A percentile compares a stretch with the other conserved stretches of the same genome.
Conservation (phyloP, 1,140 invertebrate genomes). For the Papilio machaon region DNA sequence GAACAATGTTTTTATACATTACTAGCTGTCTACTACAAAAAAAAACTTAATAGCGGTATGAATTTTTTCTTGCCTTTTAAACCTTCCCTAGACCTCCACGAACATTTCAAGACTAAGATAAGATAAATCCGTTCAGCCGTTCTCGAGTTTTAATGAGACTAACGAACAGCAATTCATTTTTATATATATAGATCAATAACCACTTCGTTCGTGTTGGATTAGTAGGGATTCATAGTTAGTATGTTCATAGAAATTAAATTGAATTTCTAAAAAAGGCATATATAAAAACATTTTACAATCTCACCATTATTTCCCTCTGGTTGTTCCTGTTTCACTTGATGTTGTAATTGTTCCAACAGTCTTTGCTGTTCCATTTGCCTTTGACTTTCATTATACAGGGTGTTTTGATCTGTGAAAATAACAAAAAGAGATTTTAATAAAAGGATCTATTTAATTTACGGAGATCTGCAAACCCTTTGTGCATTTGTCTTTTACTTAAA, state of each 20-base stretch:
- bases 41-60: too few species aligned
- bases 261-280: neutral
- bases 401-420: constrained; percentile 48
- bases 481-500: neutral
- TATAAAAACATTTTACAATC: neutral
- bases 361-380: constrained; percentile 54
- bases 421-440: neutral
- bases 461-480: neutral
- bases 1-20: too few species aligned
- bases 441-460: neutral
- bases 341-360: constrained; percentile 56
- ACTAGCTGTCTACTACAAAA: too few species aligned
- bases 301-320: constrained; percentile 54
- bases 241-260: neutral
- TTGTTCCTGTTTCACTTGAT: constrained; percentile 70
- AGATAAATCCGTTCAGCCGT: too few species aligned
- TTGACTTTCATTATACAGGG: constrained; percentile 49
- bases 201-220: too few species aligned
- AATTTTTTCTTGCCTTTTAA: too few species aligned
- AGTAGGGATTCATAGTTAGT: too few species aligned
- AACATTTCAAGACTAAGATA: too few species aligned
- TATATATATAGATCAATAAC: too few species aligned
- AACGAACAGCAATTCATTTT: too few species aligned
- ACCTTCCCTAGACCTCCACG: too few species aligned
- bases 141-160: too few species aligned